Base-by-base conservation (phyloP, 2,888 invertebrate species). In the Gnatocerus cornutus region DNA sequence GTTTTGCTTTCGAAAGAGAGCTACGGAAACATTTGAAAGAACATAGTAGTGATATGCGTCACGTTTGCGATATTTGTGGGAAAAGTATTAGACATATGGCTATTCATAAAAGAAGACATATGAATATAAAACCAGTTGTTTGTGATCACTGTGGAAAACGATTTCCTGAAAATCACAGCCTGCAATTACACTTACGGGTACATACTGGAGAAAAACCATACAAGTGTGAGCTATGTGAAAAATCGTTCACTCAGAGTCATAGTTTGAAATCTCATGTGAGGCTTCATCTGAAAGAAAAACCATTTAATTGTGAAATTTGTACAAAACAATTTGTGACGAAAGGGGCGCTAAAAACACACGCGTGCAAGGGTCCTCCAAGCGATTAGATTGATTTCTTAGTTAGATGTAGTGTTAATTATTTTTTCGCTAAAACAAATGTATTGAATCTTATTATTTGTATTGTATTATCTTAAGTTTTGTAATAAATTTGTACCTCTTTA, bases 91-190 rank as follows among this genome's bases (percentile, higher is more conserved):
- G 3, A 12, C 12, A 12, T 6, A n/a, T 13, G 12, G 2, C 5
- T 33, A 6, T 7, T 41, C 41, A 41, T 3, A 41, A 41, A 33
- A 7, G 41, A 10, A 12, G 1, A 41, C 13, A 41, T 12, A 10
- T 3, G 12, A 6, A 27, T 16, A 27, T 29, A 82, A 85, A 76
- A 0, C 84, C 84, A 71, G 80, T 41, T 33, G 12, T 84, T 1
- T 87, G 87, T 69, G 85, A 86, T 55, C 82, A 82, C 12, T 87
- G 87, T 62, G 86, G 85, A 7, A 87, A 87, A 74, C 84, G 84
- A 61, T 78, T 87, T 12, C 85, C 85, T 61, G 85, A 83, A 53
- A 52, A 48, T 13, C 62, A 71, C 52, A 55, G 59, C 6, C 14
- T 66, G 74, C 84, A 81, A 12, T 83, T 87, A 21, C 56, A 56